These are phyloP conservation scores for Pogonocichla stellata DNA, from an alignment of 2,113 vertebrate genomes.

Conservation along the genomic window DNA sequence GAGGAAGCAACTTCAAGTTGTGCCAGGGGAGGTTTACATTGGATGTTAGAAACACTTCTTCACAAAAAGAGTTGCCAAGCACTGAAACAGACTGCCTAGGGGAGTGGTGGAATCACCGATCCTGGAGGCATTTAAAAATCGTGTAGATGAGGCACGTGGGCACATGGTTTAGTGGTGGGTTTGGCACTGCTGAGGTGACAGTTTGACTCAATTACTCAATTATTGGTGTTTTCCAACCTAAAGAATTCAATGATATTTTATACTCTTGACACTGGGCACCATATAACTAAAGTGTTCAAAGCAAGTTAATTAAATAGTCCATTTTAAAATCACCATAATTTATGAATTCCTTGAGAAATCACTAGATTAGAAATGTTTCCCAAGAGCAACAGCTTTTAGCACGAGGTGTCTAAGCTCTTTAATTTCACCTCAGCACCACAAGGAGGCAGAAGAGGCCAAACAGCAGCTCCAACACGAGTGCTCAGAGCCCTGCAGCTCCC, in stretches of 20 bases:
- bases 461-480: neutral
- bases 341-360: neutral
- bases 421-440: neutral
- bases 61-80: neutral
- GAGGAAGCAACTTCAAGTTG: neutral
- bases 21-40: neutral
- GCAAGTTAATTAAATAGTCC: neutral
- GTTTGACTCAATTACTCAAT: neutral
- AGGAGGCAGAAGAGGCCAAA: slow-evolving; percentile 29
- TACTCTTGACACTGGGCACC: neutral
- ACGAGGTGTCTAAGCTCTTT: neutral
- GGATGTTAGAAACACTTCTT: neutral
- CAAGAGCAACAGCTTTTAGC: neutral
- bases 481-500: neutral
- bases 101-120: neutral
- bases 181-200: neutral
- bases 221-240: neutral
- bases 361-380: neutral
- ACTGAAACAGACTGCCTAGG: neutral
- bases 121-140: neutral
- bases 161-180: neutral
- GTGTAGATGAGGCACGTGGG: neutral
- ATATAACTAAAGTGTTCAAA: neutral
- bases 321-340: neutral
- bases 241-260: neutral